A percentile compares a stretch with the other conserved stretches of the same genome.
Conservation (phyloP, 2,797 vertebrate species). For the Cyprinodon diabolis region DNA sequence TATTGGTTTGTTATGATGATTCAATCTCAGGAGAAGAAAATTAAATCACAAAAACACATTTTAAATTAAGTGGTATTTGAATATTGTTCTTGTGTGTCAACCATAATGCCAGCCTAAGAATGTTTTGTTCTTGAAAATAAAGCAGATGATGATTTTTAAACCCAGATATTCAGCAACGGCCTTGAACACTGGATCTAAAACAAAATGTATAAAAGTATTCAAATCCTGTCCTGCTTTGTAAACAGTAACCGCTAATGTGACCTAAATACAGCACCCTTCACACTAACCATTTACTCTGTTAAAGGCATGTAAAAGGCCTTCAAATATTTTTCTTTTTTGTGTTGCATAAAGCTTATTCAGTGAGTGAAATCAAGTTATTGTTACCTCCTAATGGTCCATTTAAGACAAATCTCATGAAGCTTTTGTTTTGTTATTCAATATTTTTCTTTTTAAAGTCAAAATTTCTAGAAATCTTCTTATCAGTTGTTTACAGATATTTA, state of each 20-base stretch:
- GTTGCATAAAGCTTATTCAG: not conserved
- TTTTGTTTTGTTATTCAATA: not conserved
- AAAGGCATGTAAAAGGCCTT: not conserved
- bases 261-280: not conserved
- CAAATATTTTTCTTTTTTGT: not conserved
- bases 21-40: not conserved
- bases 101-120: not conserved
- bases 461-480: not conserved
- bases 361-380: not conserved
- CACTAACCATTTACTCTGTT: not conserved
- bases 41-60: not conserved
- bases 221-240: not conserved
- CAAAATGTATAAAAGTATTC: not conserved
- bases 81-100: not conserved
- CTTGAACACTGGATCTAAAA: not conserved
- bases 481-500: not conserved
- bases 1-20: not conserved
- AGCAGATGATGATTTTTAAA: not conserved
- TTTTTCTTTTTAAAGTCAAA: too few species aligned
- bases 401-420: not conserved
- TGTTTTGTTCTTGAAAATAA: not conserved
- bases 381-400: not conserved
- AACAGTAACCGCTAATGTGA: not conserved
- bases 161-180: not conserved
- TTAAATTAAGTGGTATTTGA: not conserved